Conservation (phyloP, 2,113 vertebrate genomes). For the Trichomycterus rosablanca region DNA sequence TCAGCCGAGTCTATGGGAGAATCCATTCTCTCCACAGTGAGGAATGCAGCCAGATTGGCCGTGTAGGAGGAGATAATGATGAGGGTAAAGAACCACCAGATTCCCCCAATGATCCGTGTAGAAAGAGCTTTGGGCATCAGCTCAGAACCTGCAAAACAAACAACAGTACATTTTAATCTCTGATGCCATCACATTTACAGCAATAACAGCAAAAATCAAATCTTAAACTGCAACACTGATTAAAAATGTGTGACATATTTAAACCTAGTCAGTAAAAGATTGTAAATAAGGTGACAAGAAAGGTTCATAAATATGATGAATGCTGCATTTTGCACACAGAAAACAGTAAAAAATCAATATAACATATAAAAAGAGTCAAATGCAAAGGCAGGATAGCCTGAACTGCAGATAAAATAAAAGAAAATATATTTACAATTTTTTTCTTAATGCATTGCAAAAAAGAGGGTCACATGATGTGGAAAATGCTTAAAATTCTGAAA, state of each 20-base stretch:
- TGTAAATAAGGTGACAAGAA: constrained; percentile 15
- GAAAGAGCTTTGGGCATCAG: constrained; percentile 98
- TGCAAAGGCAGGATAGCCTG: background rate
- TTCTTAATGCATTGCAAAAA: background rate
- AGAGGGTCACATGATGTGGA: no score
- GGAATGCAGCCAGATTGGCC: constrained; percentile 93
- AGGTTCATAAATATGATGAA: constrained; percentile 30
- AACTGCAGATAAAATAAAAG: constrained; percentile 23
- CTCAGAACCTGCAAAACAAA: constrained; percentile 1
- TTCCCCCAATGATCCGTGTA: constrained; percentile 95
- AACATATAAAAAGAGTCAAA: constrained; percentile 8
- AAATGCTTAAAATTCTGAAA: background rate
- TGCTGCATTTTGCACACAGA: constrained; percentile 7
- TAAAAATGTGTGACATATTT: constrained; percentile 20
- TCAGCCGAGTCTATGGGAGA: constrained; percentile 92
- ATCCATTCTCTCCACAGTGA: constrained; percentile 96
- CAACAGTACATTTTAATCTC: background rate
- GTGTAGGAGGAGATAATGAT: constrained; percentile 99
- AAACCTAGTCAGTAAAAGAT: constrained; percentile 2
- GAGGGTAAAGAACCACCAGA: constrained; percentile 99
- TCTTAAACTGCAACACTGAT: background rate
- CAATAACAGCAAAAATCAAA: constrained; percentile 10
- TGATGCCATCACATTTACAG: background rate
- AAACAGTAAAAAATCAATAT: constrained; percentile 2
- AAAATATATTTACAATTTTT: no score